Evolutionary conservation across 2,797 vertebrate species (phyloP), one percentile per base, ranked within the genome.

Genomic region (Sebastes ruberrimus): DNA sequence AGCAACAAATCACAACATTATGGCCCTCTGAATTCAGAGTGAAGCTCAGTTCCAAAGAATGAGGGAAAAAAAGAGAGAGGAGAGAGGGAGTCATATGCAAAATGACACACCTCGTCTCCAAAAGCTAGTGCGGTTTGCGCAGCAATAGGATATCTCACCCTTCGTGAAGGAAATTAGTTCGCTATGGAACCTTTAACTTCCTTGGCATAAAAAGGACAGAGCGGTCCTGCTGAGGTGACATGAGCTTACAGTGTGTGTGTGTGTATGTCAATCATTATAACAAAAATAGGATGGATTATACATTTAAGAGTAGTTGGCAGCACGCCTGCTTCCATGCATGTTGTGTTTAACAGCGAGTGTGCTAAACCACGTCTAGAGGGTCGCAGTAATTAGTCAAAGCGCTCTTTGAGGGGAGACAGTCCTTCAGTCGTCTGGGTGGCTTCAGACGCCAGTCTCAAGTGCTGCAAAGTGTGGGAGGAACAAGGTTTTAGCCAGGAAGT

Each of bases 1-100:
- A 92, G 85, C 49, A 92, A 92, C 90, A 94, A 93, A 90, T 90
- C 90, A 91, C 86, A 85, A 84, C 78, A 82, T 90, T 91, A 89
- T 86, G 55, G 78, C 85, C 62, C 74, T 90, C 83, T 84, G 73
- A 89, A 84, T 88, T 81, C 78, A 81, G 67, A 91, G 67, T 52
- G 63, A 72, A 83, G 76, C 63, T 82, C 74, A 52, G 70, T 71
- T 86, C 70, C 73, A 86, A 80, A 83, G 74, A 90, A 85, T 69
- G 59, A 72, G 70, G 68, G 38, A 80, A 62, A 56, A 14, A 30
- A 30, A 38, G 27, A 61, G 49, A 72, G 42, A 56, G 28, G 60
- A 74, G 35, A 83, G 74, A 74, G 65, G 55, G 28, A 83, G 63
- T 69, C 67, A 53, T 46, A 10, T 18, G 30, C 72, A 86, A 75